Conservation (phyloP, 2,888 invertebrate species). For the Heteropelma amictum region DNA sequence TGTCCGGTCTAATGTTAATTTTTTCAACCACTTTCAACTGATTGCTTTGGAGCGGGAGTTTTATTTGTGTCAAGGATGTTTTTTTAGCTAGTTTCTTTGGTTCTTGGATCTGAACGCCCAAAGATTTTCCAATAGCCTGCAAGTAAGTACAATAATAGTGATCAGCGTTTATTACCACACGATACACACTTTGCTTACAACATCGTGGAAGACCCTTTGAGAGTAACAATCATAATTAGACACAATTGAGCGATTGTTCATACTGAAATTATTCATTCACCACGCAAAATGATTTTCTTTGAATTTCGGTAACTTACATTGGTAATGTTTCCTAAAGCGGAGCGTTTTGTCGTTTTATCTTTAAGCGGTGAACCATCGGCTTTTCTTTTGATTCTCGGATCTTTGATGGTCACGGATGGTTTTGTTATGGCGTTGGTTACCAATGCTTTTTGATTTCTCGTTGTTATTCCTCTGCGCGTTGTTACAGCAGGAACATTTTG, state of each 20-base stretch:
- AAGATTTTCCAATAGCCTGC: slow-evolving; percentile 73
- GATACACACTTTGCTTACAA: not conserved
- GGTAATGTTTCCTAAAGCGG: slow-evolving; percentile 92
- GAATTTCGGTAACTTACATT: slow-evolving; percentile 83
- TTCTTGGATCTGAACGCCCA: slow-evolving; percentile 68
- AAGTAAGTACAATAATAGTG: too few species aligned
- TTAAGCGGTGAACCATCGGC: slow-evolving; percentile 89
- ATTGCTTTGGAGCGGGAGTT: slow-evolving; percentile 55
- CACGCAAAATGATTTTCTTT: too few species aligned
- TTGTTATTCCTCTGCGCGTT: slow-evolving; percentile 80
- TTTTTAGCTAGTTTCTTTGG: slow-evolving; percentile 69
- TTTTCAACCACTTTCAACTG: slow-evolving; percentile 64
- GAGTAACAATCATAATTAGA: too few species aligned
- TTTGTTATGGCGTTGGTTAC: slow-evolving; percentile 64
- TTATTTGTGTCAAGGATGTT: slow-evolving; percentile 53
- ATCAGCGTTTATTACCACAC: not conserved
- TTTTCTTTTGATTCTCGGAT: slow-evolving; percentile 86
- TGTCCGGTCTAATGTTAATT: slow-evolving; percentile 62
- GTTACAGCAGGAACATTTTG: slow-evolving; percentile 78
- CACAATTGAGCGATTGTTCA: too few species aligned
- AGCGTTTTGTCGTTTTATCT: slow-evolving; percentile 87
- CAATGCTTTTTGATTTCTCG: slow-evolving; percentile 81
- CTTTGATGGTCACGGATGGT: slow-evolving; percentile 78
- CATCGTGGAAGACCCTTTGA: not conserved
- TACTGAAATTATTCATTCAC: too few species aligned